Evolutionary conservation across 2,113 vertebrate genomes (phyloP), one percentile per base, ranked within the genome.

Genomic region (Oryzias curvinotus): DNA sequence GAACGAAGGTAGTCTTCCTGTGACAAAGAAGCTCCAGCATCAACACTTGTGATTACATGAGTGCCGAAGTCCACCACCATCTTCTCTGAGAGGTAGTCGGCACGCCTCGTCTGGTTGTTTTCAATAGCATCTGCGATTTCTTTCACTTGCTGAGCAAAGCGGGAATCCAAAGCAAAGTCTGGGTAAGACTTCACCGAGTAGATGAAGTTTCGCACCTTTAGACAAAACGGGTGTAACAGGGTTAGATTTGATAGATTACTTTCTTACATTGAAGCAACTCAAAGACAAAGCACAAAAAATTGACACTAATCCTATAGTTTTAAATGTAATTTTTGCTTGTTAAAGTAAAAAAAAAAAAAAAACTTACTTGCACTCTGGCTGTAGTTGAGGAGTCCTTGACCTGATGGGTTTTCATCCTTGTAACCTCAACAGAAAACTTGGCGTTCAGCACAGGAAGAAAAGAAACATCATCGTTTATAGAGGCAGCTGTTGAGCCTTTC

Each of bases 41-140:
- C 88, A 0, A 92, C 71, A 0, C 90, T 94, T 0, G 93, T 96
- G 79, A 96, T 70, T 2, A 94, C 65, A 0, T 97, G 95, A 14
- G 95, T 97, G 48, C 95, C 95, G 0, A 94, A 96, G 72, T 95
- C 91, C 57, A 96, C 78, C 17, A 98, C 90, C 74, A 97, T 87
- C 79, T 90, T 81, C 60, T 98, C 95, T 0, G 95, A 91, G 44
- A 96, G 81, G 23, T 93, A 97, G 5, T 87, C 75, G 1, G 93
- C 94, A 58, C 88, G 91, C 14, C 57, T 87, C 0, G 93, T 97
- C 86, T 96, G 94, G 72, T 98, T 97, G 87, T 94, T 97, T 65
- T 96, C 95, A 28, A 97, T 86, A 14, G 92, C 88, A 23, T 92
- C 90, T 1, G 91, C 93, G 0, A 98, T 95, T 1, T 84, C 85